Percentiles rank a stretch among this genome's conserved stretches.
phyloP scores from a whole-genome alignment of 1,140 invertebrate genomes.

The Tetraneura akinire region DNA sequence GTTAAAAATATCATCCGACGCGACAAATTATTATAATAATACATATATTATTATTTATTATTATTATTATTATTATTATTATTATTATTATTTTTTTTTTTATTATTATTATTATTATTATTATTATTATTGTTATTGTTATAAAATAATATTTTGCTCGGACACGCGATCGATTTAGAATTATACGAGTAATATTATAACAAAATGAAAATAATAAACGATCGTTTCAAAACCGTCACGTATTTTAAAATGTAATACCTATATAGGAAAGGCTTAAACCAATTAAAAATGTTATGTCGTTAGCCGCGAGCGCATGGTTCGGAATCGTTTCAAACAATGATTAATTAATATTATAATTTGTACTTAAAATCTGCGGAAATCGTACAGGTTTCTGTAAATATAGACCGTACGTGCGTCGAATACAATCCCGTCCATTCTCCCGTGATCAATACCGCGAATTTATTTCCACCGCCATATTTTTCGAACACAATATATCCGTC shows the following conservation, averaged over 20 bases:
- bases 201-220: neutral
- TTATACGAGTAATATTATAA: too few species aligned
- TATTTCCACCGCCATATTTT: too few species aligned
- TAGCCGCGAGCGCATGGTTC: neutral
- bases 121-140: too few species aligned
- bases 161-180: neutral
- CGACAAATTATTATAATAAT: too few species aligned
- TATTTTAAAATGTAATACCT: neutral
- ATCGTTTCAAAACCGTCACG: neutral
- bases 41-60: too few species aligned
- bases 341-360: neutral
- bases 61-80: too few species aligned
- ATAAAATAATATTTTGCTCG: too few species aligned
- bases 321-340: neutral
- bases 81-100: too few species aligned
- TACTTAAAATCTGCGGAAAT: neutral
- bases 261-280: neutral
- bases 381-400: neutral
- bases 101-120: too few species aligned
- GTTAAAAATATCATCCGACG: constrained; percentile 24
- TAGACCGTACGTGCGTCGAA: neutral
- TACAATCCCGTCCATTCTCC: neutral
- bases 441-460: neutral
- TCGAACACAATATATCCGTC: too few species aligned
- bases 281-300: neutral